Conservation (phyloP, 2,888 invertebrate genomes). For the Sturmia bella region DNA sequence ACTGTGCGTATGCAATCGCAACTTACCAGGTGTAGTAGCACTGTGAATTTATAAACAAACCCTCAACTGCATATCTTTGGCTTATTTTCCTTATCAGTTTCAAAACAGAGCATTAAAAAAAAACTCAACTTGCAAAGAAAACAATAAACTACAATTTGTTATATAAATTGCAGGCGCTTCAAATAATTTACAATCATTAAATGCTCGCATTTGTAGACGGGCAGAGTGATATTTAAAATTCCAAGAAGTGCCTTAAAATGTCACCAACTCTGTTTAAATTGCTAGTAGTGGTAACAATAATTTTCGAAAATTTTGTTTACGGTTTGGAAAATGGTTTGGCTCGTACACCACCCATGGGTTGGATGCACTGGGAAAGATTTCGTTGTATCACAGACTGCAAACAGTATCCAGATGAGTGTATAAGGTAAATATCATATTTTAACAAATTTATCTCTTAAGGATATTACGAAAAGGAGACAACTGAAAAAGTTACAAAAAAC, state of each 20-base stretch:
- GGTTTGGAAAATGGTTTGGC: constrained; percentile 85
- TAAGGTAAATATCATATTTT: constrained; percentile 82
- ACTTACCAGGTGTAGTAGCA: neutral
- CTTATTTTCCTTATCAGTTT: constrained; percentile 26
- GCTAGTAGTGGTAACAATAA: constrained; percentile 37
- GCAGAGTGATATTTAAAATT: neutral
- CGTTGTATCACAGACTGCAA: constrained; percentile 85
- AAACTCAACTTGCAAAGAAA: constrained; percentile 20
- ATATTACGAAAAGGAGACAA: neutral
- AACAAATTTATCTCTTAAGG: neutral
- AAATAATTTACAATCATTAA: constrained; percentile 42
- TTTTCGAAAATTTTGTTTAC: constrained; percentile 11
- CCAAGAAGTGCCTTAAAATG: constrained; percentile 40
- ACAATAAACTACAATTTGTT: constrained; percentile 10
- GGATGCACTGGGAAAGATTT: constrained; percentile 87
- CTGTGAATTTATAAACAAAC: no score
- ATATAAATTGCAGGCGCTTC: constrained; percentile 62
- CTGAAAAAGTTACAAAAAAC: neutral
- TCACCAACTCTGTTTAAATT: constrained; percentile 29
- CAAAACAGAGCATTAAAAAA: neutral
- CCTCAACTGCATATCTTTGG: neutral
- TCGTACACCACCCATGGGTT: constrained; percentile 87
- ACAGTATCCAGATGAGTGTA: constrained; percentile 85
- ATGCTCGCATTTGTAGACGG: constrained; percentile 35
- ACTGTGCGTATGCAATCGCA: no score